Conservation (phyloP, 2,888 invertebrate species). For the Tipula unca region DNA sequence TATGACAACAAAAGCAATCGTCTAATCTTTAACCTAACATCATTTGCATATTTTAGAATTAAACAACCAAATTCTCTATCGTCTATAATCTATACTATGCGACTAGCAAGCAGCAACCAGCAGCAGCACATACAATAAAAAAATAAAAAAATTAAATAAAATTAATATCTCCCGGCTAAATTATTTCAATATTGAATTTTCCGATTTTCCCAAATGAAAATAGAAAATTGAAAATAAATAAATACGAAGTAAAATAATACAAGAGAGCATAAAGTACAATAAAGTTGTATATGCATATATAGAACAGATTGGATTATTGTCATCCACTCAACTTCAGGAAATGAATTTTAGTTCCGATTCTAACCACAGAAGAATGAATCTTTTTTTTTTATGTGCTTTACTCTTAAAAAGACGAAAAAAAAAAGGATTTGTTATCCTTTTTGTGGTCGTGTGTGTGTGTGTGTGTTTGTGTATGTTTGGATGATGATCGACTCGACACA, state of each 20-base stretch:
- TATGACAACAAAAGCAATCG: not conserved
- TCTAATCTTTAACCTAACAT: slow-evolving; percentile 1
- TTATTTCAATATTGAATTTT: slow-evolving; percentile 8
- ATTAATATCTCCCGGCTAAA: slow-evolving; percentile 14
- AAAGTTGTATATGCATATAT: not conserved
- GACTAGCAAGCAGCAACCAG: not conserved
- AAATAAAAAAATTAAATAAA: not conserved
- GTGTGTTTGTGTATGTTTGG: too few species aligned
- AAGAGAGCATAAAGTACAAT: not conserved
- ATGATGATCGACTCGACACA: not conserved
- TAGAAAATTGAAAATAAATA: not conserved
- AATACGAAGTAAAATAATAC: not conserved
- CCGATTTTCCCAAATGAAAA: not conserved
- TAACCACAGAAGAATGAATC: not conserved
- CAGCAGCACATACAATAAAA: not conserved
- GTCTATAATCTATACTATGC: not conserved
- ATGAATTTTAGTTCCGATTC: not conserved
- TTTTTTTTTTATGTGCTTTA: not conserved
- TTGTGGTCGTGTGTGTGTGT: not conserved
- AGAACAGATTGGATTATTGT: not conserved
- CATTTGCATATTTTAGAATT: slow-evolving; percentile 8
- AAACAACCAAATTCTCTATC: not conserved
- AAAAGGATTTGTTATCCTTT: slow-evolving; percentile 4
- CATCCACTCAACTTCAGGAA: not conserved
- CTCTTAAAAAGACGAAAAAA: not conserved